A percentile compares a stretch with the other conserved stretches of the same genome.
Evolutionary conservation across 2,797 vertebrate genomes (phyloP).

Genomic region (Benthosema pterotum): DNA sequence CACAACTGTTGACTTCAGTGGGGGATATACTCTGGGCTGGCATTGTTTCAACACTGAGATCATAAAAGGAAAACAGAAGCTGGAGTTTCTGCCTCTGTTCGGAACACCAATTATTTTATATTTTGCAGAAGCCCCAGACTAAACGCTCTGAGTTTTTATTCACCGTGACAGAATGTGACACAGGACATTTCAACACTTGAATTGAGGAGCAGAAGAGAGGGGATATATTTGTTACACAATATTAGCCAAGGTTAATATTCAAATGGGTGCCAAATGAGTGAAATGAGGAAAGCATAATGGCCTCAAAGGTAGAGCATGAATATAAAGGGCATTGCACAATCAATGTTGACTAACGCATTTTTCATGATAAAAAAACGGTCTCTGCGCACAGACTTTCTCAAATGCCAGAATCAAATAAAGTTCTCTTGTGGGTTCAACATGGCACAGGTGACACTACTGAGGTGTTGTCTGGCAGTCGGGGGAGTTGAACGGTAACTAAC

Average conservation of each 20-base stretch:
- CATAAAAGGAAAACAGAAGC: not conserved
- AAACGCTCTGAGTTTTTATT: not conserved
- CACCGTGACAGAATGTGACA: too few relatives aligned
- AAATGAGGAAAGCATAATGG: not conserved
- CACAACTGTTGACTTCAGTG: not conserved
- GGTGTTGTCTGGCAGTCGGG: constrained; percentile 8
- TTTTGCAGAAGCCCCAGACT: not conserved
- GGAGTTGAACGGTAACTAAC: constrained; percentile 21
- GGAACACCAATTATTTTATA: not conserved
- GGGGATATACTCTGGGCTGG: not conserved
- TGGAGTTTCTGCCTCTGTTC: not conserved
- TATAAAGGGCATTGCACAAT: not conserved
- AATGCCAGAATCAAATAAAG: constrained; percentile 4
- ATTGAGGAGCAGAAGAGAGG: not conserved
- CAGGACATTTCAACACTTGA: not conserved
- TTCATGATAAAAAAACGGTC: too few relatives aligned
- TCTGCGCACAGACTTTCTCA: too few relatives aligned
- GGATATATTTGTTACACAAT: not conserved
- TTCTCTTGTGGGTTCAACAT: constrained; percentile 11
- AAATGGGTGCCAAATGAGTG: not conserved
- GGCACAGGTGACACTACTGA: not conserved
- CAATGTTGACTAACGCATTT: too few relatives aligned
- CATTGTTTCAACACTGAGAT: not conserved
- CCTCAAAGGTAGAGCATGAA: not conserved
- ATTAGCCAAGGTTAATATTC: not conserved